Base-by-base conservation (phyloP, 2,113 vertebrate species). In the Phalacrocorax aristotelis region DNA sequence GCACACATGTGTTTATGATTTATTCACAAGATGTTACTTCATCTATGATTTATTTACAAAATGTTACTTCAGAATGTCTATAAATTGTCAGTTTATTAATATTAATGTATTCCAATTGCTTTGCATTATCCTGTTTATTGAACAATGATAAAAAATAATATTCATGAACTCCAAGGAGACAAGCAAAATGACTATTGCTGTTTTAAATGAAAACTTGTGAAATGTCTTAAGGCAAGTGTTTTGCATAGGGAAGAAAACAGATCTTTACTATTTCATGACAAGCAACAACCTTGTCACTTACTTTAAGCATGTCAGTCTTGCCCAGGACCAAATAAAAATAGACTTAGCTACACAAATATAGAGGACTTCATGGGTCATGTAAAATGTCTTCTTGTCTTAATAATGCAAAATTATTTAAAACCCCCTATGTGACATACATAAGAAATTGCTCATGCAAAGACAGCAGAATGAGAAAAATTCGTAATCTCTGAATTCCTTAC, bases 191-290 rank as follows among this genome's bases (percentile, higher is more conserved):
- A 46, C 13, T 83, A 8, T 27, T 85, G 40, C 44, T 87, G 14
- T 64, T 78, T 76, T 87, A 95, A 95, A 89, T 46, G 29, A 79
- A 96, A 95, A 61, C 48, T 36, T 65, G 6, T 42, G 80, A 95
- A 81, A 87, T 81, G 9, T n/a, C 42, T 68, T 68, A 27, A 42
- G 21, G 27, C 26, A 74, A 68, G 32, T 44, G 14, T 70, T 95
- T 76, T 84, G 17, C 52, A 68, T 10, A 55, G 14, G 55, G 38
- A 71, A 60, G 29, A 80, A 93, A 89, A 44, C 7, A 81, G 34
- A 38, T 66, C 23, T 72, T 76, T 68, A 40, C 16, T 55, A 36
- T 78, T 89, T 78, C 14, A 51, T 57, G 32, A 62, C 27, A 70
- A 87, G 8, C 11, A 77, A 66, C 11, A 83, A 40, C 7, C 6